phyloP scores from a whole-genome alignment of 2,797 vertebrate species.

The Buphagus erythrorhynchus region DNA sequence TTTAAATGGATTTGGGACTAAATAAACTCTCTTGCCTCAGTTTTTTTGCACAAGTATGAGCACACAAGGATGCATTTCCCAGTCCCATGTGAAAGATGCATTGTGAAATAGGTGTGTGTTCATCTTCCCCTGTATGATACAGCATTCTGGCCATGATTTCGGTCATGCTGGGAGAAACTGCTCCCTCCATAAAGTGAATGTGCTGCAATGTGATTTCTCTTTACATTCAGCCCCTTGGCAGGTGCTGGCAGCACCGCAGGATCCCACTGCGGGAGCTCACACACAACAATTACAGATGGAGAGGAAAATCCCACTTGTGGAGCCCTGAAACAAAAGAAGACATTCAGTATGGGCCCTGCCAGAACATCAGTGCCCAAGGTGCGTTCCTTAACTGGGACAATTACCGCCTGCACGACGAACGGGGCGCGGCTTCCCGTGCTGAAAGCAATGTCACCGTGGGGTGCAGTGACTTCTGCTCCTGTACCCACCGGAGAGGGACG shows the following conservation, averaged over 20 bases:
- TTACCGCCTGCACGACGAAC: rapidly evolving
- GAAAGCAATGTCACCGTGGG: rapidly evolving
- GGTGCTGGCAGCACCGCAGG: neutral
- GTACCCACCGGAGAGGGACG: rapidly evolving
- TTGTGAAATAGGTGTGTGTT: neutral
- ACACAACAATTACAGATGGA: rapidly evolving
- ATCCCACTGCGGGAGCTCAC: rapidly evolving
- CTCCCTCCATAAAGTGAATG: neutral
- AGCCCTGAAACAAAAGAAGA: neutral
- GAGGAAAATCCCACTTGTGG: neutral
- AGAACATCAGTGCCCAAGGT: too few relatives aligned
- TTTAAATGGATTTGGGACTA: neutral
- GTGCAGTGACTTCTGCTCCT: too few relatives aligned
- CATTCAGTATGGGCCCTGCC: neutral
- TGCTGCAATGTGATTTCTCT: neutral
- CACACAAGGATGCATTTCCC: neutral
- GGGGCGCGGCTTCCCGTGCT: too few relatives aligned
- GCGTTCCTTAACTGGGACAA: rapidly evolving
- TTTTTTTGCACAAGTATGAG: neutral
- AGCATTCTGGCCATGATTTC: neutral
- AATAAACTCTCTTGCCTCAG: neutral
- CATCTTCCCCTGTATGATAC: neutral
- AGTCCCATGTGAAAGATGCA: neutral
- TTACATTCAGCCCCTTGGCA: neutral
- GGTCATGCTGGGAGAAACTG: neutral